A percentile compares a stretch with the other conserved stretches of the same genome.
Conservation (phyloP, 1,140 invertebrate species). For the Gryllus bimaculatus region DNA sequence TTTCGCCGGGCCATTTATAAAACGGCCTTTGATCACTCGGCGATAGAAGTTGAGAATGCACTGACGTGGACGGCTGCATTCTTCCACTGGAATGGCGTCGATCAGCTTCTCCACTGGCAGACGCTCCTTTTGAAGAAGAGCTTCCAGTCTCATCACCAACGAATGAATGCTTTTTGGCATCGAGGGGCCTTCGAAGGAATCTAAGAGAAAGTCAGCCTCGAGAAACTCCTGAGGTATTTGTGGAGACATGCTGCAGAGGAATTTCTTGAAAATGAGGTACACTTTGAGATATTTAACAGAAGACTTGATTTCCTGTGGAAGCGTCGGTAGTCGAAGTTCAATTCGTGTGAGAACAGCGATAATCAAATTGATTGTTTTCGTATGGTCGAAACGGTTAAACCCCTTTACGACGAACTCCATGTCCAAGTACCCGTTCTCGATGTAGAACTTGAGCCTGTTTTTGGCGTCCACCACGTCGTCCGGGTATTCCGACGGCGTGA, state of each 20-base stretch:
- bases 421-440: neutral
- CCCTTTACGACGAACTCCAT: neutral
- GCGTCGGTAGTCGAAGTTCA: neutral
- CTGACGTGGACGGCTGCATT: neutral
- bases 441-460: neutral
- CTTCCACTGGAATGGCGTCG: neutral
- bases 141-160: neutral
- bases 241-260: neutral
- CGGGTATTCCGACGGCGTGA: neutral
- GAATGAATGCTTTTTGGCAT: neutral
- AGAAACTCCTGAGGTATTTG: neutral
- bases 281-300: neutral
- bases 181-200: neutral
- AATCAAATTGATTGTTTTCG: neutral
- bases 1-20: neutral
- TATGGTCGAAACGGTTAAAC: constrained; percentile 6
- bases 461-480: constrained; percentile 8
- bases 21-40: neutral
- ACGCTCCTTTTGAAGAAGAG: neutral
- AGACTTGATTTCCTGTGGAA: neutral
- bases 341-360: constrained; percentile 10
- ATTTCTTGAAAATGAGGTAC: constrained; percentile 1
- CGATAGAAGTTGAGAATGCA: neutral
- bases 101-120: neutral
- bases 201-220: neutral